phyloP scores from a whole-genome alignment of 2,113 vertebrate genomes.

The Colinus virginianus region DNA sequence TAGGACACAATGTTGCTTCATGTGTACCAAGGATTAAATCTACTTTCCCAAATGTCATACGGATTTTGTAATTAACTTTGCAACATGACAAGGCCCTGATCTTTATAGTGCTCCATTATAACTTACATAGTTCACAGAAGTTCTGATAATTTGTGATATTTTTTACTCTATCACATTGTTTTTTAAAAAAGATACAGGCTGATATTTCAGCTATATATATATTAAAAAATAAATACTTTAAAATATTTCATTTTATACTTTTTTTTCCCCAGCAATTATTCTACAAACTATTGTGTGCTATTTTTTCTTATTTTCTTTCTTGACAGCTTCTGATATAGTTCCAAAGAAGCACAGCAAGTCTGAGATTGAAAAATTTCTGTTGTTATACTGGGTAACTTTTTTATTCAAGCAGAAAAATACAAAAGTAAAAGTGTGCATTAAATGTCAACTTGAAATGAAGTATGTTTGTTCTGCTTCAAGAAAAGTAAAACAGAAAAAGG shows the following conservation, averaged over 20 bases:
- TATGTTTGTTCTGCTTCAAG: conserved; percentile 22
- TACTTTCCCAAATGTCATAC: conserved; percentile 15
- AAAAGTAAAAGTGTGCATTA: conserved; percentile 60
- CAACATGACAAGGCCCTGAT: conserved; percentile 14
- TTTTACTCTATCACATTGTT: neutral
- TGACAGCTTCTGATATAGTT: conserved; percentile 67
- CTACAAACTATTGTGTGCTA: conserved; percentile 50
- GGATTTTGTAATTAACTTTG: conserved; percentile 52
- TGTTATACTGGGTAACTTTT: conserved; percentile 69
- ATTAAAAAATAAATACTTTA: conserved; percentile 17
- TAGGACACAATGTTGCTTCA: accelerated
- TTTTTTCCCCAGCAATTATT: conserved; percentile 53
- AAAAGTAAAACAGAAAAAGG: neutral
- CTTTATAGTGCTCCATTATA: neutral
- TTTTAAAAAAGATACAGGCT: conserved; percentile 1
- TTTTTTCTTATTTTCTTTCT: conserved; percentile 76
- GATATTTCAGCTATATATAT: neutral
- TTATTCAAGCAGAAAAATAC: conserved; percentile 68
- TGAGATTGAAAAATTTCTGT: conserved; percentile 62
- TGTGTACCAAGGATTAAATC: neutral
- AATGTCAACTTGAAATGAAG: conserved; percentile 72
- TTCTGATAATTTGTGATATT: neutral
- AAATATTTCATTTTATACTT: conserved; percentile 59
- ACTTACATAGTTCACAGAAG: neutral
- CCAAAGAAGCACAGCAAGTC: conserved; percentile 61